These are phyloP conservation scores for Salminus brasiliensis DNA, from an alignment of 2,113 vertebrate species.

Conservation along the genomic window DNA sequence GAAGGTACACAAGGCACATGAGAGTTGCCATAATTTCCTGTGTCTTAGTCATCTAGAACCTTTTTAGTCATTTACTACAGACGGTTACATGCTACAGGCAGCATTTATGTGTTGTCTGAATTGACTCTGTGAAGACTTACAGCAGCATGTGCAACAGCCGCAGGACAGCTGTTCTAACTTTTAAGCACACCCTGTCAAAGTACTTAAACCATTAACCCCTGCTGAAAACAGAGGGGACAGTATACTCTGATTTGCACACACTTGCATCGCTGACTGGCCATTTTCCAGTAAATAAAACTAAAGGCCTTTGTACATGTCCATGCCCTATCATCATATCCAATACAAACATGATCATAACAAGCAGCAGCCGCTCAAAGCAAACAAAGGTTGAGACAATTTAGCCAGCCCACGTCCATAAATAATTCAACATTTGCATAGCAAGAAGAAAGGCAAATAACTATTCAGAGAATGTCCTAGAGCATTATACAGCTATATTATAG, in stretches of 20 bases:
- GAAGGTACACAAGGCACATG: not conserved
- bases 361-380: slow-evolving; percentile 16
- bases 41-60: not conserved
- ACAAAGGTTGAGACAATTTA: slow-evolving; percentile 14
- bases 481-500: not conserved
- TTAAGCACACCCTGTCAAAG: not conserved
- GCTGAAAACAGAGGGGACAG: not conserved
- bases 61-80: not conserved
- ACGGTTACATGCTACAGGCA: not conserved
- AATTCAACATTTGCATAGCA: not conserved
- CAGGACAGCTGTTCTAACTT: not conserved
- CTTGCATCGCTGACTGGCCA: not conserved
- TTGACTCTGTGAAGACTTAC: not conserved
- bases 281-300: slow-evolving; percentile 19
- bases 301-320: not conserved
- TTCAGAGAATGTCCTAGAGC: not conserved
- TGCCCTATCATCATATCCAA: slow-evolving; percentile 3
- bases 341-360: slow-evolving; percentile 28
- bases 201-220: not conserved
- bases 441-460: not conserved
- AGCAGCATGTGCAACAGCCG: not conserved
- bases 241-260: not conserved
- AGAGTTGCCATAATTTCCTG: slow-evolving; percentile 5
- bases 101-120: not conserved
- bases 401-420: not conserved